A percentile compares a stretch with the other conserved stretches of the same genome.
Conservation (phyloP, 2,888 invertebrate species). For the Machimus atricapillus region DNA sequence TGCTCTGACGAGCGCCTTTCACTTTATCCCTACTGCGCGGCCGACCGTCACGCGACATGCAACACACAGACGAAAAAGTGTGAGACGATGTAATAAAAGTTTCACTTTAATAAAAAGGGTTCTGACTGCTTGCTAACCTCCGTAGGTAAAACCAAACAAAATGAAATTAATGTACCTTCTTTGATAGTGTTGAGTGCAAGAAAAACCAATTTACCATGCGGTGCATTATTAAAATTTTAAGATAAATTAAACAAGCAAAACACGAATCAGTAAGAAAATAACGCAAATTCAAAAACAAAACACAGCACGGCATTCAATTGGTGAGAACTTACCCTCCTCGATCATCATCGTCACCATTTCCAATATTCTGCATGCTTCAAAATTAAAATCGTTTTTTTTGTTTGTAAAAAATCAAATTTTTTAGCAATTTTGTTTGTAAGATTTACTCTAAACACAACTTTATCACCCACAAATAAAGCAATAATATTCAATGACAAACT, state of each 20-base stretch:
- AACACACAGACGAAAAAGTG: too few relatives aligned
- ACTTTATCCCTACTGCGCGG: too few relatives aligned
- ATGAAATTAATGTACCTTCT: neutral
- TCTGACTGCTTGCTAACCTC: neutral
- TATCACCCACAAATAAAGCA: slow-evolving; percentile 18
- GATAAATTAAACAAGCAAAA: neutral
- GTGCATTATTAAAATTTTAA: neutral
- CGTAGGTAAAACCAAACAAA: neutral
- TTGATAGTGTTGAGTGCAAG: neutral
- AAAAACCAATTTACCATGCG: neutral
- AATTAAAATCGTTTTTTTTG: slow-evolving; percentile 46
- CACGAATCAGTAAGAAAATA: neutral
- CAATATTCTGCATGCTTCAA: slow-evolving; percentile 65
- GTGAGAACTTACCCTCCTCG: slow-evolving; percentile 64
- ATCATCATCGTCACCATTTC: slow-evolving; percentile 63
- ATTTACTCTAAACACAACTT: slow-evolving; percentile 19
- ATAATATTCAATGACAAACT: slow-evolving; percentile 5
- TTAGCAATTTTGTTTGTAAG: slow-evolving; percentile 36
- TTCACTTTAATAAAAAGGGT: neutral
- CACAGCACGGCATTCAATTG: neutral
- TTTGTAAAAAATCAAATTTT: neutral
- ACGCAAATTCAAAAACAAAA: neutral
- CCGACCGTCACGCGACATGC: too few relatives aligned
- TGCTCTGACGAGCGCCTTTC: too few relatives aligned
- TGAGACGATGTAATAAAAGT: too few relatives aligned